phyloP scores from a whole-genome alignment of 2,113 vertebrate genomes.

The Merops nubicus region DNA sequence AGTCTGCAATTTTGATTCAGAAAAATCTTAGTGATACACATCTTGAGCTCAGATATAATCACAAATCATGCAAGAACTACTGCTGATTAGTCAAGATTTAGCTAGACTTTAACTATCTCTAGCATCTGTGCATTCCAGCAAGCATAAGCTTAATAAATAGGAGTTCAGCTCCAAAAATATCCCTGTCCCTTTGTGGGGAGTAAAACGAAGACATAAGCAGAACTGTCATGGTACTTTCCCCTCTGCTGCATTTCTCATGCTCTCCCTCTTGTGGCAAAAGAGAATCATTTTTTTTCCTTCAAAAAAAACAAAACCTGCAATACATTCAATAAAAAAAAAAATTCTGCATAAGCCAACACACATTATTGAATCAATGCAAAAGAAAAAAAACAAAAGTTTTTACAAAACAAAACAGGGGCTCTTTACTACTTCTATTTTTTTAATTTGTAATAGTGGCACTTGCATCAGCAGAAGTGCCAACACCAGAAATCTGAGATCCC shows the following conservation, averaged over 20 bases:
- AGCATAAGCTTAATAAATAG: not conserved
- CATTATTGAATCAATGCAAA: not conserved
- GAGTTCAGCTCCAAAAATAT: not conserved
- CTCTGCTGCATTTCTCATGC: not conserved
- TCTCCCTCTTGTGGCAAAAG: constrained; percentile 57
- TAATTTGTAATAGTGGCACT: not conserved
- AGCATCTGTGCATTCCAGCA: not conserved
- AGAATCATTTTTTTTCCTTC: not conserved
- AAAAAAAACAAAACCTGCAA: not conserved
- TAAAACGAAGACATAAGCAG: not conserved
- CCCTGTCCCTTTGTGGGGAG: not conserved
- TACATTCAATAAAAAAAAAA: not conserved
- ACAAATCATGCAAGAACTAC: not conserved
- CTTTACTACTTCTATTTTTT: not conserved
- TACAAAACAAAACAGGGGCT: not conserved
- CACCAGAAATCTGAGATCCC: not conserved
- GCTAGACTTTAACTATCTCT: not conserved
- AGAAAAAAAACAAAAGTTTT: not conserved
- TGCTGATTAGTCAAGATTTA: no score
- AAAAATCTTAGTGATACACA: not conserved
- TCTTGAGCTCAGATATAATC: not conserved
- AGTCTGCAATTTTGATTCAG: not conserved
- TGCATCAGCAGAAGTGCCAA: not conserved
- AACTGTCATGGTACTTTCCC: not conserved
- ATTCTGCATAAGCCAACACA: not conserved